Evolutionary conservation across 2,113 vertebrate genomes (phyloP), one percentile per base, ranked within the genome.

Genomic region (Terrapene triunguis): DNA sequence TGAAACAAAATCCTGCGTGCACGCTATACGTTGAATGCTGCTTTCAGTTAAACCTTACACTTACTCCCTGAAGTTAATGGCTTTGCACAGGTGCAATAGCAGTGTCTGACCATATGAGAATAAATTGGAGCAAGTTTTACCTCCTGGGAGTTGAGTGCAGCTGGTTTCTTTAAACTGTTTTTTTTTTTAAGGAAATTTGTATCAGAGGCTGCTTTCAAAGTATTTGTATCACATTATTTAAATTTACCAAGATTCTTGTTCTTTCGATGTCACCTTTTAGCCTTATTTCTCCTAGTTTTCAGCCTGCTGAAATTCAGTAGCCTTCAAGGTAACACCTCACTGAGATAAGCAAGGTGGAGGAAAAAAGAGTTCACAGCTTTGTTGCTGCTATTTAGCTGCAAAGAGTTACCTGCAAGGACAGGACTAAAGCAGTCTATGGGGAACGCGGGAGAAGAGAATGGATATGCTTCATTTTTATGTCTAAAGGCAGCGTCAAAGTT

Each of bases 211-310:
- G 35, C 38, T 47, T 79, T 25, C 88, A 83, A 82, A 89, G 89
- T 72, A 3, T 89, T 59, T 78, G 21, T 21, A 90, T 76, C 22
- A 81, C 38, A n/a, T 54, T 11, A 72, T 5, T 51, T 82, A 78
- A 44, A 25, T 47, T 25, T 78, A 48, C 8, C 16, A 47, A 81
- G 12, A 57, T 3, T 86, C 17, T 47, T 78, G 72, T 62, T 62
- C 55, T 93, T 96, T 76, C 78, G 72, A 82, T 78, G 87, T 27
- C 44, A 72, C 84, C 4, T 72, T 96, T 89, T 89, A 84, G 19
- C 69, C 92, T 85, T 17, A 50, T 21, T 85, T 94, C 74, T 83
- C 88, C 93, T 88, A 80, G 85, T 91, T 79, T 89, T 94, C 55
- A 85, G 38, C 81, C 87, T 95, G 83, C 81, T 76, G n/a, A 10